Conservation (phyloP, 2,888 invertebrate genomes). For the Trissolcus japonicus region DNA sequence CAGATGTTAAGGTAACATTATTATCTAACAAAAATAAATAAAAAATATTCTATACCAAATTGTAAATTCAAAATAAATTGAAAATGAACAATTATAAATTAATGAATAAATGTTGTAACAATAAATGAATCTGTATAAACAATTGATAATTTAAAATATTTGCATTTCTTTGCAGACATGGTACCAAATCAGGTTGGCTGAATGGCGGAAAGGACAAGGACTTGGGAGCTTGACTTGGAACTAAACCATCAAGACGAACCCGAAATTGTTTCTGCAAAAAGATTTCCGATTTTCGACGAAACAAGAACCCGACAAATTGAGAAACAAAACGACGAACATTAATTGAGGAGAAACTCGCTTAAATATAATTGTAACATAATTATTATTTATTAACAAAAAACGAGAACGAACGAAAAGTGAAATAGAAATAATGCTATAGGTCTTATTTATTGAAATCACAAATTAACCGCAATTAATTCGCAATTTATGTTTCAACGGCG, state of each 20-base stretch:
- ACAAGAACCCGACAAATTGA: conserved; percentile 4
- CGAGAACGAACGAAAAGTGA: conserved; percentile 2
- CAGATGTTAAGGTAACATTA: conserved; percentile 74
- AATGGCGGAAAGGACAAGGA: conserved; percentile 75
- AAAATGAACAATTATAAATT: background rate
- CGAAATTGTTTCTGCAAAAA: conserved; percentile 44
- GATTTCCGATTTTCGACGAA: conserved; percentile 10
- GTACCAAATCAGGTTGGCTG: conserved; percentile 72
- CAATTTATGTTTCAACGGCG: too few species aligned
- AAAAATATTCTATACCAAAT: background rate
- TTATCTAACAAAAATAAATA: background rate
- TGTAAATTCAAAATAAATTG: background rate
- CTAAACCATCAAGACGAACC: conserved; percentile 38
- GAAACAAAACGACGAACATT: conserved; percentile 12
- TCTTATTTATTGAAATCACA: conserved; percentile 25
- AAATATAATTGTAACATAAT: conserved; percentile 16
- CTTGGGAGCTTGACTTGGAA: conserved; percentile 66
- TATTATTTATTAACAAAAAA: conserved; percentile 34
- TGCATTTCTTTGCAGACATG: conserved; percentile 67
- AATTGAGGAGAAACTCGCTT: conserved; percentile 18
- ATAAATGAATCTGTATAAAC: background rate
- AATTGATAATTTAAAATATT: background rate
- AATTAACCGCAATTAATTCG: conserved; percentile 11
- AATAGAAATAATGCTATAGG: background rate
- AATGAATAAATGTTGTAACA: too few species aligned